phyloP scores from a whole-genome alignment of 1,140 invertebrate genomes.

The Halesus radiatus region DNA sequence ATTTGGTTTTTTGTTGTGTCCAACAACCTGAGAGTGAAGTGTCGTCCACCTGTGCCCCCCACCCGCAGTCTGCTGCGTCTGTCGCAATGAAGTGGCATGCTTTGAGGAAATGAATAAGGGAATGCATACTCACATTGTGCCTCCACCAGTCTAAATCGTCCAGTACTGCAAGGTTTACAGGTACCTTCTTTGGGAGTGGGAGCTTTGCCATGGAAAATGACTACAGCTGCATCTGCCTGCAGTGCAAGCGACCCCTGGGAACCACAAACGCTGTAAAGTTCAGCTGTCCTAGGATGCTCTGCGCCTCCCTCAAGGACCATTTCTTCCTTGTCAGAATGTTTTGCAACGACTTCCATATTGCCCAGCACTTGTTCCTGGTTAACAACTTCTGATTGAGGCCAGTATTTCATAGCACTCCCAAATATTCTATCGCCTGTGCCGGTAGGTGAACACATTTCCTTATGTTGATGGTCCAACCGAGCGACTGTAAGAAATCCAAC shows the following conservation, averaged over 20 bases:
- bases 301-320: too few species aligned
- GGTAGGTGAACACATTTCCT: conserved; percentile 59
- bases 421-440: conserved; percentile 57
- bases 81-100: conserved; percentile 57
- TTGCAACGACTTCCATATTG: neutral
- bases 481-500: conserved; percentile 37
- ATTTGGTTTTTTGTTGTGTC: conserved; percentile 46
- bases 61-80: conserved; percentile 58
- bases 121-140: neutral
- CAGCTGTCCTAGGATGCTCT: too few species aligned
- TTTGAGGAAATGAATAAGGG: neutral
- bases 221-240: too few species aligned
- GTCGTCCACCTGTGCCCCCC: too few species aligned
- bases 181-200: too few species aligned
- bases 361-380: neutral
- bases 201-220: too few species aligned
- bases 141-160: too few species aligned
- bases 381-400: neutral
- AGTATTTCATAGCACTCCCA: too few species aligned
- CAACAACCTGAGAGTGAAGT: conserved; percentile 51
- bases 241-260: too few species aligned
- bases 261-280: too few species aligned
- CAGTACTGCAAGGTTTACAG: too few species aligned
- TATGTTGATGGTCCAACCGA: conserved; percentile 60
- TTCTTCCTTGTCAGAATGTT: neutral